A percentile compares a stretch with the other conserved stretches of the same genome.
Conservation (phyloP, 2,797 vertebrate species). For the Amblyraja radiata region DNA sequence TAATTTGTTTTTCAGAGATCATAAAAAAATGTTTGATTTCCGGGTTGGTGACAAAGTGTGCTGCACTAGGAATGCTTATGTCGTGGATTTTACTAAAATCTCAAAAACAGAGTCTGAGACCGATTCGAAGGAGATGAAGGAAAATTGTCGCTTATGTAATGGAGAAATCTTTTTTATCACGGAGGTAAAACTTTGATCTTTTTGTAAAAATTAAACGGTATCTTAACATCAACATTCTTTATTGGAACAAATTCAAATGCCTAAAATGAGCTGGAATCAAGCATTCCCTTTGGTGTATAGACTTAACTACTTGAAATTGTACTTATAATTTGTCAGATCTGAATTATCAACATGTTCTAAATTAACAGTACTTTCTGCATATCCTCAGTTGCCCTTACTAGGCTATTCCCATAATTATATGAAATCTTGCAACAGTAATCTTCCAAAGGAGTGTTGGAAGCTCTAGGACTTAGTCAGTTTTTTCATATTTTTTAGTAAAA, state of each 20-base stretch:
- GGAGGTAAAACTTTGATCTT: constrained; percentile 44
- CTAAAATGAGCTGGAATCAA: background rate
- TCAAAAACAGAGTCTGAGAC: background rate
- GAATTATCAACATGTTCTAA: background rate
- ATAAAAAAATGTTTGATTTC: constrained; percentile 53
- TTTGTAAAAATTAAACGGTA: background rate
- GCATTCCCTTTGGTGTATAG: background rate
- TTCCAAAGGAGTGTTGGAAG: background rate
- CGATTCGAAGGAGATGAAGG: background rate
- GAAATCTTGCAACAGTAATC: background rate
- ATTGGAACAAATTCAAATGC: background rate
- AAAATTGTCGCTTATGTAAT: constrained; percentile 60
- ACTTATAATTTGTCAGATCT: background rate
- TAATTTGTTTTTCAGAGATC: constrained; percentile 50
- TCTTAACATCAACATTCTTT: background rate
- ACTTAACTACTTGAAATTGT: background rate
- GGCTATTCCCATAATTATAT: background rate
- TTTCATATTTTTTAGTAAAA: too few relatives aligned
- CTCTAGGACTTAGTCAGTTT: background rate
- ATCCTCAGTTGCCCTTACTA: background rate
- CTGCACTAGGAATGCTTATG: constrained; percentile 62
- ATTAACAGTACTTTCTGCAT: background rate
- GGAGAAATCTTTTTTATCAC: constrained; percentile 74
- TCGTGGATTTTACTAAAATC: constrained; percentile 51
- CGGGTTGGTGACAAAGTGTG: constrained; percentile 65